These are phyloP conservation scores for Phaedon cochleariae DNA, from an alignment of 2,888 invertebrate genomes.

Conservation along the genomic window DNA sequence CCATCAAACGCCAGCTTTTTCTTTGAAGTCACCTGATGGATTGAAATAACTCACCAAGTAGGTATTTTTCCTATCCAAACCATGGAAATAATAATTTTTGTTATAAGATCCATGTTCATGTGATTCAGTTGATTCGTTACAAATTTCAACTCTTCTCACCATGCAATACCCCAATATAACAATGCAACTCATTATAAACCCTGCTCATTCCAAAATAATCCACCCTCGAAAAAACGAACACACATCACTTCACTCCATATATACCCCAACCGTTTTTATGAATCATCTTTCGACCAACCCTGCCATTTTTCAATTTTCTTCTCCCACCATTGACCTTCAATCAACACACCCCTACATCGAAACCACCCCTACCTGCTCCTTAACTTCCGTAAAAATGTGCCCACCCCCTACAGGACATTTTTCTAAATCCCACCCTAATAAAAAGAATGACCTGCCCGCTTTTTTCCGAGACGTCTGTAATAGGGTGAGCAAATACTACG, in stretches of 20 bases:
- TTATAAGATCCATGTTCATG: too few species aligned
- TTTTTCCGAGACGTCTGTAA: constrained; percentile 45
- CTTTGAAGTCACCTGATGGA: too few species aligned
- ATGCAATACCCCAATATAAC: not conserved
- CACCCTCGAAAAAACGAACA: constrained; percentile 30
- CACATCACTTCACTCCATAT: constrained; percentile 27
- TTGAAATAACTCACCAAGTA: too few species aligned
- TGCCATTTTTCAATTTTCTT: constrained; percentile 39
- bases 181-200: constrained; percentile 5
- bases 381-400: constrained; percentile 45
- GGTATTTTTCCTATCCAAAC: not conserved
- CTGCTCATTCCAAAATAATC: constrained; percentile 17
- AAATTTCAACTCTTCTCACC: not conserved
- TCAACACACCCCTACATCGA: constrained; percentile 29
- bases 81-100: not conserved
- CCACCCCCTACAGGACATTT: constrained; percentile 47
- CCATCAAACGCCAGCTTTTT: too few species aligned
- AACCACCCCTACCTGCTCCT: constrained; percentile 44
- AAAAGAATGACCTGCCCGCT: constrained; percentile 53
- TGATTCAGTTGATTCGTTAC: not conserved
- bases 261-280: constrained; percentile 37
- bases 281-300: constrained; percentile 39
- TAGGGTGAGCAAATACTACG: constrained; percentile 41
- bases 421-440: constrained; percentile 54
- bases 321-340: constrained; percentile 38